phyloP scores from a whole-genome alignment of 23 tunicate species.

The Trididemnum miniatum region DNA sequence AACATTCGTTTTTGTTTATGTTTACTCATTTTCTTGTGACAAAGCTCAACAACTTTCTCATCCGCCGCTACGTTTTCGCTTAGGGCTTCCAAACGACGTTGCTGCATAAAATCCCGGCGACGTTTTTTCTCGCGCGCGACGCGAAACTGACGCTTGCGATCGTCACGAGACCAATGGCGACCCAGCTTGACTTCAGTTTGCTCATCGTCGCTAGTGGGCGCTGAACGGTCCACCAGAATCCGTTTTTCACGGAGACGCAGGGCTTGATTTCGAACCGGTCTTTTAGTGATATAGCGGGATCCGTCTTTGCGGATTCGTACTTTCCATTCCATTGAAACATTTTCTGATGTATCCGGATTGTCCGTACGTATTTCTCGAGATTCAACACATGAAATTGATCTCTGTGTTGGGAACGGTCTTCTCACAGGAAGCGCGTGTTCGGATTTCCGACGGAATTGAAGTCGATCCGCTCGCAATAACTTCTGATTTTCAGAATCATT shows the following conservation, averaged over 20 bases:
- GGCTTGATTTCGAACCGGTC: neutral
- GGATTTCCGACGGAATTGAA: neutral
- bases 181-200: constrained; percentile 14
- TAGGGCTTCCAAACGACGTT: constrained; percentile 21
- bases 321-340: constrained; percentile 20
- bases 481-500: neutral
- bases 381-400: constrained; percentile 23
- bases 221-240: neutral
- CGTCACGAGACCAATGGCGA: constrained; percentile 28
- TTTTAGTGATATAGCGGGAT: constrained; percentile 24
- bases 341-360: neutral
- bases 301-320: constrained; percentile 30
- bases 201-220: neutral
- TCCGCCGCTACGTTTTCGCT: neutral
- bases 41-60: neutral
- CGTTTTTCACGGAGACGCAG: neutral
- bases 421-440: neutral
- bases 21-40: neutral
- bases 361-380: neutral
- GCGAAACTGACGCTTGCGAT: constrained; percentile 25
- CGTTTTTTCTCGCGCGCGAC: constrained; percentile 35
- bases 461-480: neutral
- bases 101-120: constrained; percentile 30
- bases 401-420: neutral
- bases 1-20: constrained; percentile 33